Evolutionary conservation across 1,140 invertebrate species (phyloP), one percentile per base, ranked within the genome.

Genomic region (Anagrus nilaparvatae): DNA sequence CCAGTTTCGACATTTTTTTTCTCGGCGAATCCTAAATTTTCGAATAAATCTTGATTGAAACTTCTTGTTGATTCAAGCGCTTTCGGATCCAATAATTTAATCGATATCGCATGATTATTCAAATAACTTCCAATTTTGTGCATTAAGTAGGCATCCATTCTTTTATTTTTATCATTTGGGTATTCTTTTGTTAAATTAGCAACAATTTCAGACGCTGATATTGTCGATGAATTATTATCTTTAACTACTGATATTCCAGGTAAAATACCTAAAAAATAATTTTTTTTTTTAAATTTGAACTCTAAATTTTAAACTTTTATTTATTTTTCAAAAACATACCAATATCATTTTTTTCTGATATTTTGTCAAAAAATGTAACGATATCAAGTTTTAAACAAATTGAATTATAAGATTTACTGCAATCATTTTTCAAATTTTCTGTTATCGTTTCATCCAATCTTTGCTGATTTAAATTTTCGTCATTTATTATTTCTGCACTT

Each of bases 351-450:
- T 76, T 74, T 33, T 76, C 71, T 19, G 76, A 79, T 4, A 87
- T 55, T 47, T 76, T 78, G 50, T 87, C 83, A 20, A 87, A 69
- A 52, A 85, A 74, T 2, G 79, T 77, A 9, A 84, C 78, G n/a
- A 86, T 75, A 60, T 86, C 83, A 33, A 88, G 66, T 58, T 87
- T 87, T 9, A 87, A 61, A 53, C 84, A 88, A 20, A 80, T 82
- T 6, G 76, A 68, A 61, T 79, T 84, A 50, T 85, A 85, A 0
- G 75, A 71, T 5, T 76, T 77, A 16, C 71, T 64, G 52, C 84
- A 87, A 50, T 83, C 79, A 48, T 74, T 77, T 30, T 52, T 67
- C 44, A 73, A 55, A 3, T 46, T 51, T 6, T 47, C 45, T 8
- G 34, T 30, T 8, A n/a, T n/a, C n/a, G n/a, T n/a, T n/a, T n/a